Base-by-base conservation (phyloP, 92 coral and sea anemone species). In the Metridium senile region DNA sequence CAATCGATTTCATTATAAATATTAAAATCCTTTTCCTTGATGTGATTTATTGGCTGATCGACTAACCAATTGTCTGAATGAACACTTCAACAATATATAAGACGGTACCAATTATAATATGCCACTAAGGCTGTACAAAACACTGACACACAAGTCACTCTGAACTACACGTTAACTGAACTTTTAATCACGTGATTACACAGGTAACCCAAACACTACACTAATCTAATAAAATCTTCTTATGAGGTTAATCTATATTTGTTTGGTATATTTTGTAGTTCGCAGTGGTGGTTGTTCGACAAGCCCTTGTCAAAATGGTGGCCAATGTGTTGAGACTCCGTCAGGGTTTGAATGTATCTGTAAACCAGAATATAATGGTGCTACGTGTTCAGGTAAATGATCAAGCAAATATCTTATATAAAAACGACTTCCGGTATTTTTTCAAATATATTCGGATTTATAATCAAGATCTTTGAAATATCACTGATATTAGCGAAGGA, bases 261-360 rank as follows among this genome's bases (percentile, higher is more conserved):
- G 6, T 54, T 54, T 65, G 25, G 23, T 33, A 20, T 58, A 32
- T 7, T 21, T 61, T 78, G 1, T 67, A 88, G 93, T 46, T 0
- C 86, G 82, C 66, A 63, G 76, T 69, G 71, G 82, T 1, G 66
- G 89, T 25, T 88, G 93, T 51, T 84, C 89, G 17, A 77, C 81
- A 30, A 84, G 71, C 32, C 93, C 89, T 8, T 88, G 93, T 81
- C 86, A 74, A 17, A 88, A 88, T 56, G 84, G 85, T 20, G 93
- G 89, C 1, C 82, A 77, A 1, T 88, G 93, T 25, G 29, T 88
- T 20, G 93, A 88, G 82, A 75, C 81, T 19, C 46, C 89, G 10
- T 62, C 83, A 13, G 93, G 81, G 26, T 84, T 47, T 53, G 86
- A 88, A 46, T 88, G 93, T n/a, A 66, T 88, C 1, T 89, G 93